Percentiles rank a stretch among this genome's conserved stretches.
Evolutionary conservation across 2,113 vertebrate species (phyloP).

Genomic region (Bubalus kerabau): DNA sequence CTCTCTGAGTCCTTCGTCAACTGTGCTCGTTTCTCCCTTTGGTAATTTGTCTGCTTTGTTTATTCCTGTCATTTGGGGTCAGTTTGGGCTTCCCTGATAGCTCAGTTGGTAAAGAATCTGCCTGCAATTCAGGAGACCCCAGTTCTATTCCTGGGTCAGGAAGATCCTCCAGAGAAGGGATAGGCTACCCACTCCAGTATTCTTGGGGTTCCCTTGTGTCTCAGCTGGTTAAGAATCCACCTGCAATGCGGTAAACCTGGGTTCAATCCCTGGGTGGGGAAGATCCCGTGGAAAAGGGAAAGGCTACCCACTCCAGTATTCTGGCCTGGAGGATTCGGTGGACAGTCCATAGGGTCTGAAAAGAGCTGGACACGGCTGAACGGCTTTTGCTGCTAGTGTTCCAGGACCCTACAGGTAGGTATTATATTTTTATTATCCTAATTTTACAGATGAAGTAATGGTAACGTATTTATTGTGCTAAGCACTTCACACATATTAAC

Average conservation of each 20-base stretch:
- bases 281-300: background rate
- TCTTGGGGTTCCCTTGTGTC: background rate
- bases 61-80: background rate
- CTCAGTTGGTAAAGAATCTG: background rate
- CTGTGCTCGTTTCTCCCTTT: background rate
- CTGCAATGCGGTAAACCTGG: background rate
- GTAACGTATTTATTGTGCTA: background rate
- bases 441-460: background rate
- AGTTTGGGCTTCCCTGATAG: background rate
- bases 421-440: background rate
- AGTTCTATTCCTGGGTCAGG: background rate
- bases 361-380: background rate
- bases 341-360: background rate
- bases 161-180: background rate
- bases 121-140: background rate
- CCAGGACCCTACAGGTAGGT: background rate
- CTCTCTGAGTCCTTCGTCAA: background rate
- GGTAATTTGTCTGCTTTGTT: background rate
- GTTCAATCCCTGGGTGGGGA: background rate
- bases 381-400: background rate
- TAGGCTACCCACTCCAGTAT: background rate
- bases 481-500: background rate
- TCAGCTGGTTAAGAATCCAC: background rate
- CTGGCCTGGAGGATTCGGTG: background rate
- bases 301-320: background rate